These are phyloP conservation scores for Aporophyla nigra DNA, from an alignment of 2,888 invertebrate genomes.

Conservation along the genomic window DNA sequence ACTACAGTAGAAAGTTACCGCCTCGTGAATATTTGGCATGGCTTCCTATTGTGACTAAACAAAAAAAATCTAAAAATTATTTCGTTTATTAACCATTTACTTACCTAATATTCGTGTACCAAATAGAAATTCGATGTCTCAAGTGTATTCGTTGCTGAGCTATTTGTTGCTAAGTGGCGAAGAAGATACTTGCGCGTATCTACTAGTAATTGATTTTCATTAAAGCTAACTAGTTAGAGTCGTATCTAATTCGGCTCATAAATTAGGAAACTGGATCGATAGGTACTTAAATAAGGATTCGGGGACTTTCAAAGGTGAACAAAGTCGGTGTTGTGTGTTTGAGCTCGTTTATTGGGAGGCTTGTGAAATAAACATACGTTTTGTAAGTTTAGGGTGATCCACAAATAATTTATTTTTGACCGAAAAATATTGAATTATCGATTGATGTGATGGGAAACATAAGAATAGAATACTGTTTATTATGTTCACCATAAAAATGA, in stretches of 20 bases:
- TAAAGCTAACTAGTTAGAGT: constrained; percentile 54
- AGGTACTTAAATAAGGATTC: constrained; percentile 2
- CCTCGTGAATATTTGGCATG: constrained; percentile 9
- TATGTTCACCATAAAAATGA: too few relatives aligned
- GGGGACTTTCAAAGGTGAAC: constrained; percentile 16
- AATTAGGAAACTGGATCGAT: constrained; percentile 36
- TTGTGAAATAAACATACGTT: background rate
- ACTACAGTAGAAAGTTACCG: constrained; percentile 4
- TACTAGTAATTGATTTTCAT: constrained; percentile 65
- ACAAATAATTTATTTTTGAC: background rate
- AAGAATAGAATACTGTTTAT: too few relatives aligned
- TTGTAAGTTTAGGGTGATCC: background rate
- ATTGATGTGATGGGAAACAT: background rate
- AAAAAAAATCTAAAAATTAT: constrained; percentile 48
- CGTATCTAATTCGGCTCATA: constrained; percentile 34
- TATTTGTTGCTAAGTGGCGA: constrained; percentile 30
- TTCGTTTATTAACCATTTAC: constrained; percentile 46
- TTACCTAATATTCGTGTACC: constrained; percentile 19
- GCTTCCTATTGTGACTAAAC: constrained; percentile 22
- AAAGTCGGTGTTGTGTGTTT: background rate
- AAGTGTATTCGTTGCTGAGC: constrained; percentile 41
- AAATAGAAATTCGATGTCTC: constrained; percentile 48
- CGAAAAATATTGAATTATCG: background rate
- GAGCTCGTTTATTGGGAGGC: background rate
- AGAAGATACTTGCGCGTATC: constrained; percentile 40